Evolutionary conservation across 2,113 vertebrate genomes (phyloP), one percentile per base, ranked within the genome.

Genomic region (Tragulus kanchil): DNA sequence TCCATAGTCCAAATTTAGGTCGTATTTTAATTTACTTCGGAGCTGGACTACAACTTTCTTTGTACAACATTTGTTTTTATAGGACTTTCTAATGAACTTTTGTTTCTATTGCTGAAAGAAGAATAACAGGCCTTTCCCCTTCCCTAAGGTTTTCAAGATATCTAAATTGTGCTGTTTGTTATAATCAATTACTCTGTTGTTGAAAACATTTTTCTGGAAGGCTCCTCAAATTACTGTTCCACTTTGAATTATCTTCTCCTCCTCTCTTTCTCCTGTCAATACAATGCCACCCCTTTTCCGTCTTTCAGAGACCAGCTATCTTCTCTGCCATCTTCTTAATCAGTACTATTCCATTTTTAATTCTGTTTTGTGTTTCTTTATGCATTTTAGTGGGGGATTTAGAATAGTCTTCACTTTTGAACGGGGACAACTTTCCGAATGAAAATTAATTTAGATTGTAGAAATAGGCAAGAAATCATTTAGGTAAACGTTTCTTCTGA

Each of bases 21-120:
- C 12, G 25, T 31, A 69, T 26, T 75, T 87, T 81, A 59, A 64
- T 71, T 89, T 56, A 42, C 42, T 84, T 92, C 17, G 36, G 64
- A 45, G 59, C 45, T 87, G 56, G 48, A 79, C 52, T 88, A 42
- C 78, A 62, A 54, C 67, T 86, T 52, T 84, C 82, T 95, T 92
- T n/a, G 26, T 52, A 45, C 28, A 69, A 36, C 45, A 62, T 87
- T 69, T 90, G 73, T 42, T 62, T 93, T 90, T 73, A 54, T 52
- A 88, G 62, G 56, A 79, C 79, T 83, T 87, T 88, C 69, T 94
- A 79, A 93, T 75, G 71, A 95, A 71, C 36, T 83, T 92, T 36
- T 19, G 56, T 82, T 90, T 84, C 64, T 62, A 85, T 45, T 50
- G 11, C 31, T 85, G 69, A 88, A 93, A 88, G 54, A 86, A 93